Evolutionary conservation across 92 coral and sea anemone genomes (phyloP).

Genomic region (Porites lobata): DNA sequence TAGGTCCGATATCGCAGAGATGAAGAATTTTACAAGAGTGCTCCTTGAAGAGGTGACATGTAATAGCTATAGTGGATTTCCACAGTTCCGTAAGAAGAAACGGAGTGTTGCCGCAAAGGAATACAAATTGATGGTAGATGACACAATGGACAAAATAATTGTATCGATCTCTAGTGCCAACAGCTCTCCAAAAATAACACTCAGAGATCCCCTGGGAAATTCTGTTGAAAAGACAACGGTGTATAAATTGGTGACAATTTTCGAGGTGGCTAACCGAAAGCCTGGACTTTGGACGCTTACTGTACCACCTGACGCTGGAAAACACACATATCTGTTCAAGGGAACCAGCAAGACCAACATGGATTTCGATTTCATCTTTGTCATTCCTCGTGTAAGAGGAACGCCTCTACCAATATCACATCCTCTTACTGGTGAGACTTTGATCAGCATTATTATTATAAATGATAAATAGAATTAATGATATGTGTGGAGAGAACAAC

Average conservation of each 20-base stretch:
- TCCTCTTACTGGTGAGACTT: slow-evolving; percentile 72
- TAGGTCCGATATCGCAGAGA: slow-evolving; percentile 22
- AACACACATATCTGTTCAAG: slow-evolving; percentile 69
- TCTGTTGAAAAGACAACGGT: slow-evolving; percentile 40
- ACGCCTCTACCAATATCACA: slow-evolving; percentile 67
- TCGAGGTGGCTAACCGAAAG: slow-evolving; percentile 53
- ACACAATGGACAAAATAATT: slow-evolving; percentile 68
- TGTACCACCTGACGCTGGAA: slow-evolving; percentile 71
- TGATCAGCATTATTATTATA: not conserved
- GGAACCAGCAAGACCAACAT: slow-evolving; percentile 76
- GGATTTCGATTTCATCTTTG: slow-evolving; percentile 81
- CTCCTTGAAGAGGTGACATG: slow-evolving; percentile 30
- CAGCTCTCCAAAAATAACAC: slow-evolving; percentile 26
- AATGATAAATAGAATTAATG: not conserved
- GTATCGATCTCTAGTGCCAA: slow-evolving; percentile 54
- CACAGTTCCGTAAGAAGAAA: not conserved
- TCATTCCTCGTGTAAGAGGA: slow-evolving; percentile 53
- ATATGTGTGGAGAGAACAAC: too few species aligned
- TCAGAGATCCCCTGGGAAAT: slow-evolving; percentile 51
- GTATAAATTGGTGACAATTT: slow-evolving; percentile 49
- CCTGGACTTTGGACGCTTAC: slow-evolving; percentile 72
- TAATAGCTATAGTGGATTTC: too few species aligned
- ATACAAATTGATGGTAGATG: slow-evolving; percentile 51
- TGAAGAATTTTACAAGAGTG: not conserved
- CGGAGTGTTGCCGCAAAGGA: slow-evolving; percentile 11